Evolutionary conservation across 2,113 vertebrate genomes (phyloP).

Genomic region (Ranitomeya imitator): DNA sequence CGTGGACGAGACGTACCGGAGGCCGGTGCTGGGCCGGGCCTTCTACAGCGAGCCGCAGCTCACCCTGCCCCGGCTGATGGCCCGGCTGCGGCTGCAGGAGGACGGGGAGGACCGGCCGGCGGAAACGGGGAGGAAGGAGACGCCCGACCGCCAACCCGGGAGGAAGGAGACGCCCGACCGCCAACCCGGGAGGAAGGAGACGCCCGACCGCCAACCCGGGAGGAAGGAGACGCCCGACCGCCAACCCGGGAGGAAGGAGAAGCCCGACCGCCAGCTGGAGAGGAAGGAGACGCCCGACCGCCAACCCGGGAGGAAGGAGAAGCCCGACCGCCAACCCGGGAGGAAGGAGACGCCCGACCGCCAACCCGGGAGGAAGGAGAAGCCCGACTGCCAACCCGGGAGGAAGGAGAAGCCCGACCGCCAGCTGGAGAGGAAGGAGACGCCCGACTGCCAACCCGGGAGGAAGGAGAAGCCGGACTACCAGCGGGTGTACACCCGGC

Average conservation of each 20-base stretch:
- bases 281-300: constrained; percentile 37
- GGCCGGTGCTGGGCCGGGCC: constrained; percentile 88
- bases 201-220: no score
- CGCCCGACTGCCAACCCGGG: constrained; percentile 59
- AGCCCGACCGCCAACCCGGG: constrained; percentile 49
- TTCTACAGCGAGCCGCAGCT: constrained; percentile 89
- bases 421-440: constrained; percentile 64
- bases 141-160: constrained; percentile 15
- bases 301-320: neutral
- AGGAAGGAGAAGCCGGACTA: constrained; percentile 78
- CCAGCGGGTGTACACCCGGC: constrained; percentile 86
- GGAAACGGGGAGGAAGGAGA: constrained; percentile 63
- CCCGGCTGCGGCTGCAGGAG: constrained; percentile 85
- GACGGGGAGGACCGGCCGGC: constrained; percentile 66
- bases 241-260: constrained; percentile 62
- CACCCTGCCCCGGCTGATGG: constrained; percentile 83
- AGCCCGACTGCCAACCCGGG: constrained; percentile 53
- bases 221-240: constrained; percentile 64
- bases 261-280: constrained; percentile 85
- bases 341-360: constrained; percentile 60
- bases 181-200: constrained; percentile 54
- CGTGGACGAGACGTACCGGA: constrained; percentile 95
- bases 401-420: constrained; percentile 63
- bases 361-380: neutral
- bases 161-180: constrained; percentile 35